phyloP scores from a whole-genome alignment of 2,113 vertebrate genomes.

The Sinocyclocheilus anshuiensis region DNA sequence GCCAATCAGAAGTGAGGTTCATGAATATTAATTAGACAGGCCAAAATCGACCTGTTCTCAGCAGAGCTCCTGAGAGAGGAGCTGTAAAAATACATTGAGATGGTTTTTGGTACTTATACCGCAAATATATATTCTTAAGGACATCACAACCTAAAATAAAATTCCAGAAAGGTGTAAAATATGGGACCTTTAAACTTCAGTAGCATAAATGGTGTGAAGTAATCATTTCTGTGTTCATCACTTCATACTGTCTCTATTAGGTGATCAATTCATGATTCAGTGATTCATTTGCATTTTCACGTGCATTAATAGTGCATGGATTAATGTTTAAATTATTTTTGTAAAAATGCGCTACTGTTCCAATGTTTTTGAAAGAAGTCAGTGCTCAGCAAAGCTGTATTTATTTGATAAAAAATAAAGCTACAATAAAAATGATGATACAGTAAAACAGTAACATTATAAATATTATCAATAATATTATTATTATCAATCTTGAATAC shows the following conservation, averaged over 20 bases:
- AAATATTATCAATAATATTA: background rate
- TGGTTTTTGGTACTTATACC: too few relatives aligned
- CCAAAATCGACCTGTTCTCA: too few relatives aligned
- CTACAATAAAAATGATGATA: background rate
- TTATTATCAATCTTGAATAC: too few relatives aligned
- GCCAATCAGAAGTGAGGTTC: too few relatives aligned
- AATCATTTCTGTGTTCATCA: background rate
- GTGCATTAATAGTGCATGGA: background rate
- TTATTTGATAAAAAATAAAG: background rate
- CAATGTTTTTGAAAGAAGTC: background rate
- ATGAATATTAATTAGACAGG: too few relatives aligned
- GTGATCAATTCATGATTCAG: background rate
- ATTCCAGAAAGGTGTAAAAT: too few relatives aligned
- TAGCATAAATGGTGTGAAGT: background rate
- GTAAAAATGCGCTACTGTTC: too few relatives aligned
- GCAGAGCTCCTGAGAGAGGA: too few relatives aligned
- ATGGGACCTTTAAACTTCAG: background rate
- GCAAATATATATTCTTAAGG: too few relatives aligned
- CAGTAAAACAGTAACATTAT: background rate
- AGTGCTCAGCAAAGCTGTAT: background rate
- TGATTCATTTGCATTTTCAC: background rate
- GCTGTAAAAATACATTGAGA: too few relatives aligned
- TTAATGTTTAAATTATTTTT: background rate
- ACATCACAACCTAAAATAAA: too few relatives aligned
- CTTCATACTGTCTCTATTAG: background rate